A percentile compares a stretch with the other conserved stretches of the same genome.
These are phyloP conservation scores for Xiphophorus hellerii DNA, from an alignment of 2,113 vertebrate species.

Conservation along the genomic window DNA sequence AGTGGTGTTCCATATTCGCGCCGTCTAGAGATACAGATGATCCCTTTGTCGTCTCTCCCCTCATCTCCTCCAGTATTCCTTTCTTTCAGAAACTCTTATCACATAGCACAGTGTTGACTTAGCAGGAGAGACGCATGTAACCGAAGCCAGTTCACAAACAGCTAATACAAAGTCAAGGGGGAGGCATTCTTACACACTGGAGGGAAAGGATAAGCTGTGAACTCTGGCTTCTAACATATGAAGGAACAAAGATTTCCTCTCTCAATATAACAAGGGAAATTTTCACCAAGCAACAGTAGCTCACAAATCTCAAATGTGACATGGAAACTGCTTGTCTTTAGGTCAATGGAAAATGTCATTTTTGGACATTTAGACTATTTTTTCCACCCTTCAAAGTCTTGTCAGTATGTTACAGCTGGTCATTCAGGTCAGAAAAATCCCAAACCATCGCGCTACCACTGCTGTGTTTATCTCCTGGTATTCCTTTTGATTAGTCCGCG, in stretches of 20 bases:
- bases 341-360: not conserved
- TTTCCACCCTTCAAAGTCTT: too few species aligned
- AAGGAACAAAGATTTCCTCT: slow-evolving; percentile 13
- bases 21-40: slow-evolving; percentile 33
- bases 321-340: not conserved
- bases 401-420: too few species aligned
- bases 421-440: too few species aligned
- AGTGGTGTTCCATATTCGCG: slow-evolving; percentile 44
- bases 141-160: slow-evolving; percentile 32
- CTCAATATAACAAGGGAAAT: not conserved
- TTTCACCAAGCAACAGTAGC: not conserved
- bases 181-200: slow-evolving; percentile 44
- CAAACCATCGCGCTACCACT: too few species aligned
- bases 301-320: not conserved
- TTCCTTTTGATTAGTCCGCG: too few species aligned
- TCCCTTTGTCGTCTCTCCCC: slow-evolving; percentile 17
- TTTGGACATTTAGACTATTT: not conserved
- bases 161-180: slow-evolving; percentile 48
- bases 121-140: slow-evolving; percentile 30
- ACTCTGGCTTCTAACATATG: slow-evolving; percentile 31
- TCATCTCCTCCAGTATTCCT: slow-evolving; percentile 32
- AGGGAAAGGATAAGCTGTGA: slow-evolving; percentile 39
- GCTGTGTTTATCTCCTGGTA: too few species aligned
- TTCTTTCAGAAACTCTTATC: slow-evolving; percentile 53
- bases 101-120: slow-evolving; percentile 47